A percentile compares a stretch with the other conserved stretches of the same genome.
These are phyloP conservation scores for Eclectus roratus DNA, from an alignment of 2,113 vertebrate genomes.

Conservation along the genomic window DNA sequence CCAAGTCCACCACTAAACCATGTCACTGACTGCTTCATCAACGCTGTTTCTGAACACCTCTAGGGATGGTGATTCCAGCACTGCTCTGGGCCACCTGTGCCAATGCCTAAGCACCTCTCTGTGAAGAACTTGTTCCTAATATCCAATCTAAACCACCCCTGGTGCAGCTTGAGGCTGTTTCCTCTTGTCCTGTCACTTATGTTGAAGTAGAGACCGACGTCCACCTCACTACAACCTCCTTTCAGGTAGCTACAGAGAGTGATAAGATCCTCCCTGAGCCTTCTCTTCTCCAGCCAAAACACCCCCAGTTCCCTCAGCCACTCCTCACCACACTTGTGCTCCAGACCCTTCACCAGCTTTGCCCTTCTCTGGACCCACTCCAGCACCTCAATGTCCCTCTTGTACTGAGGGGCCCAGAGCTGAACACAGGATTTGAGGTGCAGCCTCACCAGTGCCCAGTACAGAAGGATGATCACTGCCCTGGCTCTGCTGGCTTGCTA, in stretches of 20 bases:
- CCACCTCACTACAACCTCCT: background rate
- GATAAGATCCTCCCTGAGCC: background rate
- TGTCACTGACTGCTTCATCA: no score
- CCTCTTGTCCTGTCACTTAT: background rate
- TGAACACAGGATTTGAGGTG: background rate
- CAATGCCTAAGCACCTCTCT: background rate
- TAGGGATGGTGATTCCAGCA: background rate
- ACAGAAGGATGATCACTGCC: background rate
- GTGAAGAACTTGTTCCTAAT: no score
- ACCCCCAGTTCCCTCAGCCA: no score
- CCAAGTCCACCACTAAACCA: background rate
- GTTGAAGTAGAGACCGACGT: background rate
- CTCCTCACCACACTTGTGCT: no score
- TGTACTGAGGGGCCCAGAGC: no score
- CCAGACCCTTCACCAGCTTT: no score
- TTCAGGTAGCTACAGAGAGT: background rate
- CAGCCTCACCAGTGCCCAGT: no score
- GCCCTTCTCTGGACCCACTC: no score
- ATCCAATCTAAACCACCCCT: rapidly evolving
- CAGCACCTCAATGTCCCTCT: no score
- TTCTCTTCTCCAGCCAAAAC: no score
- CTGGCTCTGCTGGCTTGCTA: background rate
- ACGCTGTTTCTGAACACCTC: background rate
- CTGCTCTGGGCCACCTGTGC: background rate
- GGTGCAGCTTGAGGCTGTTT: rapidly evolving